Evolutionary conservation across 2,888 invertebrate species (phyloP).

Genomic region (Xestoiulus laeticollis): DNA sequence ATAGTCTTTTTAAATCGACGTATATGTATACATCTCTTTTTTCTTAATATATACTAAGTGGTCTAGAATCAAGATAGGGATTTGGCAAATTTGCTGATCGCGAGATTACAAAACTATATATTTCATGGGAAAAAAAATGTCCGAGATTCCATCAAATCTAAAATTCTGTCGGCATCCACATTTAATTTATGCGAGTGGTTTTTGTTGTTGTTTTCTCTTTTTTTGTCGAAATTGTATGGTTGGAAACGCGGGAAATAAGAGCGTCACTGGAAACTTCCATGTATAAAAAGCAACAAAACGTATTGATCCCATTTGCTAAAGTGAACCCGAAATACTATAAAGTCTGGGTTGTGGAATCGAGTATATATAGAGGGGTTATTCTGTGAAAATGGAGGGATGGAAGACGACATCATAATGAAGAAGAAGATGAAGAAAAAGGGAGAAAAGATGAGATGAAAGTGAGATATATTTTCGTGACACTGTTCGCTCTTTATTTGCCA

Average conservation of each 20-base stretch:
- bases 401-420: slow-evolving; percentile 16
- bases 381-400: not conserved
- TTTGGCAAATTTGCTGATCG: not conserved
- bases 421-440: not conserved
- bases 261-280: slow-evolving; percentile 6
- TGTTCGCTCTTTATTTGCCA: slow-evolving; percentile 32
- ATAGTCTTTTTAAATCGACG: too few relatives aligned
- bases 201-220: not conserved
- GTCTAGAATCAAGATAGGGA: not conserved
- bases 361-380: not conserved
- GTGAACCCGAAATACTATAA: slow-evolving; percentile 27
- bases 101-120: too few relatives aligned
- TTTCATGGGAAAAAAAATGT: too few relatives aligned
- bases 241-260: not conserved
- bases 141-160: not conserved
- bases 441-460: slow-evolving; percentile 38
- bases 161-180: not conserved
- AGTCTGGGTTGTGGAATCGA: not conserved
- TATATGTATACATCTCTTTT: too few relatives aligned
- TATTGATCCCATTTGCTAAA: slow-evolving; percentile 43
- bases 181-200: slow-evolving; percentile 23
- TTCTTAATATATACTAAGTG: too few relatives aligned
- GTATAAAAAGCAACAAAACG: slow-evolving; percentile 37
- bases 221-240: not conserved
- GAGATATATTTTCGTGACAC: slow-evolving; percentile 24